Percentiles rank a stretch among this genome's conserved stretches.
Evolutionary conservation across 2,797 vertebrate genomes (phyloP).

Genomic region (Sebastes steindachneri): DNA sequence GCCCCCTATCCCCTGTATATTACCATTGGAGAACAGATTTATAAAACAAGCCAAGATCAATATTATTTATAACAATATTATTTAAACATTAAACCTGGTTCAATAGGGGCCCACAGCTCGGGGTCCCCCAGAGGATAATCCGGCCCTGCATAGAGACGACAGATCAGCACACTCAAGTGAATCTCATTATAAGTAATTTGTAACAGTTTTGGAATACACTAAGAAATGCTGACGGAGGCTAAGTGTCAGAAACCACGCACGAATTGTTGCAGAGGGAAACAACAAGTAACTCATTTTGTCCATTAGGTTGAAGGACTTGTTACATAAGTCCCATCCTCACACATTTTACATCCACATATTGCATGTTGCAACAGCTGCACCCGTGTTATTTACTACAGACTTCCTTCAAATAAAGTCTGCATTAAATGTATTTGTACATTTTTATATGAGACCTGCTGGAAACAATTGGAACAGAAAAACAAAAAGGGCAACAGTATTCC

Average conservation of each 20-base stretch:
- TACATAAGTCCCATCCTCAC: neutral
- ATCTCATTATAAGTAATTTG: neutral
- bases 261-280: neutral
- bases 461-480: neutral
- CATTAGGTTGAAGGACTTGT: neutral
- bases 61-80: neutral
- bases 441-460: neutral
- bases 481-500: neutral
- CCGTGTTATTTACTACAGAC: neutral
- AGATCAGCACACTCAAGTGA: neutral
- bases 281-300: neutral
- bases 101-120: neutral
- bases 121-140: no score
- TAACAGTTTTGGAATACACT: neutral
- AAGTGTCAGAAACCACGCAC: neutral
- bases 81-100: neutral
- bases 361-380: neutral
- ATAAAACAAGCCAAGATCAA: neutral
- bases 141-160: neutral
- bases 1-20: neutral
- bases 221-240: neutral
- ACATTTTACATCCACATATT: neutral
- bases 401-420: neutral
- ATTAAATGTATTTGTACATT: neutral
- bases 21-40: neutral